Percentiles rank a stretch among this genome's conserved stretches.
These are phyloP conservation scores for Phorcus lineatus DNA, from an alignment of 2,888 invertebrate genomes.

Conservation along the genomic window DNA sequence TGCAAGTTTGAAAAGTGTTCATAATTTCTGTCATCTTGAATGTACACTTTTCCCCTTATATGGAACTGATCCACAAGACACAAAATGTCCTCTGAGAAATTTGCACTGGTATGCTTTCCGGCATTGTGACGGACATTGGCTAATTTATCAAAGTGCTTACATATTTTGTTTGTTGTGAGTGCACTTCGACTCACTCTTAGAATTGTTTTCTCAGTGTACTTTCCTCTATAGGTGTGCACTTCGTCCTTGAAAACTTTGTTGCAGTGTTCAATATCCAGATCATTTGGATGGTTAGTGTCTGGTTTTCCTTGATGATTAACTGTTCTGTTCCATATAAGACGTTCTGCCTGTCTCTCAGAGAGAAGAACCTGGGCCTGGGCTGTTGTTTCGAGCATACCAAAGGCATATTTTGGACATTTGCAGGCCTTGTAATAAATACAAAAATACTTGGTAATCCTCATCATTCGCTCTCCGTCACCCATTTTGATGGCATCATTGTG, in stretches of 20 bases:
- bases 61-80: background rate
- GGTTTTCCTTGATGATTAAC: conserved; percentile 36
- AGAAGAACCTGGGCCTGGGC: conserved; percentile 32
- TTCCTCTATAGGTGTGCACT: conserved; percentile 35
- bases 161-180: background rate
- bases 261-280: conserved; percentile 40
- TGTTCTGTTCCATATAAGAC: conserved; percentile 39
- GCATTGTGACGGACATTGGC: background rate
- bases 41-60: background rate
- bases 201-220: conserved; percentile 38
- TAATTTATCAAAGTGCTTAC: background rate
- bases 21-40: background rate
- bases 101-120: background rate
- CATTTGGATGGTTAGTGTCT: conserved; percentile 42
- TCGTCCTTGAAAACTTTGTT: conserved; percentile 41
- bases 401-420: conserved; percentile 41
- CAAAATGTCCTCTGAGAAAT: background rate
- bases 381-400: conserved; percentile 38
- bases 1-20: background rate
- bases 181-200: conserved; percentile 32
- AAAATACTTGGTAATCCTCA: conserved; percentile 32
- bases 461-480: conserved; percentile 37
- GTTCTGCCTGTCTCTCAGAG: conserved; percentile 27
- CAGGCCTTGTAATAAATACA: conserved; percentile 19
- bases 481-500: conserved; percentile 38